Evolutionary conservation across 2,888 invertebrate genomes (phyloP), one percentile per base, ranked within the genome.

Genomic region (Apocheima hispidaria): DNA sequence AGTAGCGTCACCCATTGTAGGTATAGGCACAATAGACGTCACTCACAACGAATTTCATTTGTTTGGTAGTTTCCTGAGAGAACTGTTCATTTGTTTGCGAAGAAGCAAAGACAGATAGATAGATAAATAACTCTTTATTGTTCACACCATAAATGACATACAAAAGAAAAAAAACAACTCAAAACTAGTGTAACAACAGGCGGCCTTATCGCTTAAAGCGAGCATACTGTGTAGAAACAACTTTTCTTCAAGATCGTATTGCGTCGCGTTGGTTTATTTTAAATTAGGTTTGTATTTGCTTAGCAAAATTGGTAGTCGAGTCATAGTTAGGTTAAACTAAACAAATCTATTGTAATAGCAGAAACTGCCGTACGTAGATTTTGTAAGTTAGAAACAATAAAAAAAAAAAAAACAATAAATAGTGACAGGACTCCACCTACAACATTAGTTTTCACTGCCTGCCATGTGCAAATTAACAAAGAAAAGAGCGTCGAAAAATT

Each of bases 1-100:
- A 60, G 50, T 57, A 56, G 56, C 57, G 57, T 51, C 44, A 35
- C 52, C 61, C 48, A 49, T 62, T 57, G 61, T 57, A 43, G 52
- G 50, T 44, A 43, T 21, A 44, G 44, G 52, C 55, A 61, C 61
- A 62, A 61, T 56, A 49, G 56, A 48, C 61, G 61, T 57, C 52
- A 62, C 48, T 57, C 56, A 41, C 56, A 62, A 40, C 55, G 52
- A 62, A 62, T 62, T 57, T 62, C 23, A 57, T 56, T 57, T 50
- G 56, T 26, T 57, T 48, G 23, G 48, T 41, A 57, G 56, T 51
- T 56, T 16, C 51, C 40, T 56, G 52, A 56, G 40, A 46, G 56
- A 61, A 56, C 56, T 56, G 56, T 61, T 56, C 52, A 26, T 56
- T 51, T 55, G 38, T 55, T 61, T 48, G 54, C 35, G 10, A 55